Conservation (phyloP, 2,113 vertebrate genomes). For the Phaethornis superciliosus region DNA sequence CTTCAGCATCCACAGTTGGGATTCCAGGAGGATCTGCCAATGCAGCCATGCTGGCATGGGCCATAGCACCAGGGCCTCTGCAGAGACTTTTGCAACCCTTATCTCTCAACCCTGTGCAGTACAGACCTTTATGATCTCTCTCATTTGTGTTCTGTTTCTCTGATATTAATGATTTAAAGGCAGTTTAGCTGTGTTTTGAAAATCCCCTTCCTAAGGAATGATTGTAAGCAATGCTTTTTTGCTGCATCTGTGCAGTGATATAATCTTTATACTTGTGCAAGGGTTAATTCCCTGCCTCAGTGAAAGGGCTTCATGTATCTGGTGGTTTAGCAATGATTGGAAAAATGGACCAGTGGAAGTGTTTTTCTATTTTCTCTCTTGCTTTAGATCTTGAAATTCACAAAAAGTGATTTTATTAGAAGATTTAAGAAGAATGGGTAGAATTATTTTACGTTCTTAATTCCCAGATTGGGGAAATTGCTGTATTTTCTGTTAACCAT, state of each 20-base stretch:
- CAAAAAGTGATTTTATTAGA: not conserved
- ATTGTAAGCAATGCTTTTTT: not conserved
- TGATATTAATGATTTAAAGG: not conserved
- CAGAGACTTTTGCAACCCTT: not conserved
- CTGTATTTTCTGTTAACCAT: not conserved
- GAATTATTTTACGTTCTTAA: not conserved
- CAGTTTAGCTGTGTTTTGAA: not conserved
- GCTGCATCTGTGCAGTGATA: not conserved
- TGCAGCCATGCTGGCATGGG: accelerated
- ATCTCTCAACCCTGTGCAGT: not conserved
- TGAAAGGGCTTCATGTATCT: not conserved
- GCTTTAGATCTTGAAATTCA: not conserved
- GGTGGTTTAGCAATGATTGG: not conserved
- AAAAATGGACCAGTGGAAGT: not conserved
- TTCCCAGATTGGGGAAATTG: not conserved
- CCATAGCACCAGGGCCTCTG: not conserved
- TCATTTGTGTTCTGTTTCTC: not conserved
- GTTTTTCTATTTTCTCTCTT: not conserved
- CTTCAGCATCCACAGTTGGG: accelerated
- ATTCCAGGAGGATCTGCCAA: not conserved
- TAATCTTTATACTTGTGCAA: not conserved
- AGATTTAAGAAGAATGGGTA: not conserved
- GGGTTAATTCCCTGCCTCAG: not conserved
- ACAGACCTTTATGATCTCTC: not conserved
- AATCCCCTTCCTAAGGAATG: not conserved